Evolutionary conservation across 1,140 invertebrate species (phyloP), one percentile per base, ranked within the genome.

Genomic region (Asbolus verrucosus): DNA sequence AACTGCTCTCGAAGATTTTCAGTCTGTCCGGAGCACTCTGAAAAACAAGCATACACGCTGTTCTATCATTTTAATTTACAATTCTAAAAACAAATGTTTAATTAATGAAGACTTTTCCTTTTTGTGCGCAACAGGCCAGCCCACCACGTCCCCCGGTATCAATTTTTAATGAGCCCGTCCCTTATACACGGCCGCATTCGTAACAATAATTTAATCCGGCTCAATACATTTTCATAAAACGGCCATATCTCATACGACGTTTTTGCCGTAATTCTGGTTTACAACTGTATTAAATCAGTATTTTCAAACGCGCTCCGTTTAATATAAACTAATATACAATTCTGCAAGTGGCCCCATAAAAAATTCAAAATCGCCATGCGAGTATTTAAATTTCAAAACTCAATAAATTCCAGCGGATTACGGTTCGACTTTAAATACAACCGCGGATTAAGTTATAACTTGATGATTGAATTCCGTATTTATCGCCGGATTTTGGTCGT

Each of bases 391-490:
- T 69, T 69, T 69, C 67, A 50, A 69, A 62, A 69, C 30, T 43
- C 54, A 21, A 69, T 69, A 69, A 69, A 69, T 69, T 60, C 59
- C 5, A 36, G 11, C 33, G 59, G 54, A 69, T 69, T 69, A 61
- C 36, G 15, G 36, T 27, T 41, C 27, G 33, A n/a, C 33, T 36
- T 36, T 36, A 11, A 11, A 36, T 36, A 46, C 46, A 62, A 41
- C 15, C 15, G 33, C 18, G 67, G 67, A 69, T 69, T 69, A 69
- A 69, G 59, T 59, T 69, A 69, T 62, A 61, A 69, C 50, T 41
- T 69, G 67, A 27, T 69, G 67, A 69, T 69, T 69, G 59, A 69
- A 69, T 69, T 69, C 30, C 41, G 30, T 69, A 63, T 69, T 69
- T 69, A 69, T 69, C 31, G 59, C 38, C 46, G 46, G 46, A 54